These are phyloP conservation scores for Sitodiplosis mosellana DNA, from an alignment of 1,140 invertebrate species.

Conservation along the genomic window DNA sequence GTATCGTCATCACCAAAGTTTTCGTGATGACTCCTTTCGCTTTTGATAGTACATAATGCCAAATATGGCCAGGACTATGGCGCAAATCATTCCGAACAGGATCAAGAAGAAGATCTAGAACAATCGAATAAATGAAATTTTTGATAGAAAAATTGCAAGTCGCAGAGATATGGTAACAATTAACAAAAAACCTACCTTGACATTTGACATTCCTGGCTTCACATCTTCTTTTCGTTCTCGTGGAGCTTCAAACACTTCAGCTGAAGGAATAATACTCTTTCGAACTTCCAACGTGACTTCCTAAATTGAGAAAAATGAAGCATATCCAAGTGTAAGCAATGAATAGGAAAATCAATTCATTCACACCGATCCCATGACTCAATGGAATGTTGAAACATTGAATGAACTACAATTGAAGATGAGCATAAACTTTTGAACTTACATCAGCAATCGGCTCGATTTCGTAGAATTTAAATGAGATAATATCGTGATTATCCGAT, in stretches of 20 bases:
- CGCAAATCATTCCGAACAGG: slow-evolving; percentile 52
- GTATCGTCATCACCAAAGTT: neutral
- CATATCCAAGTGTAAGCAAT: no score
- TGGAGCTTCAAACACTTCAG: slow-evolving; percentile 61
- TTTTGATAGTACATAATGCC: slow-evolving; percentile 86
- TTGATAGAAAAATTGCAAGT: neutral
- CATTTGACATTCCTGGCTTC: slow-evolving; percentile 63
- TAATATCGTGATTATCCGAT: slow-evolving; percentile 91
- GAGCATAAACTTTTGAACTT: no score
- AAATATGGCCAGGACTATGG: slow-evolving; percentile 63
- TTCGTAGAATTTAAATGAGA: slow-evolving; percentile 81
- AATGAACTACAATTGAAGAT: neutral
- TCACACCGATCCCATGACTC: no score
- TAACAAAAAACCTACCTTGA: slow-evolving; percentile 31
- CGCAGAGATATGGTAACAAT: neutral
- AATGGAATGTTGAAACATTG: neutral
- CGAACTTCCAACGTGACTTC: neutral
- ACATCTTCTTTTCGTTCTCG: slow-evolving; percentile 76
- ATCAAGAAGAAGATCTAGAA: slow-evolving; percentile 61
- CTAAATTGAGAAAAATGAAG: neutral
- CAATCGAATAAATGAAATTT: neutral
- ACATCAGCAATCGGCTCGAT: slow-evolving; percentile 28
- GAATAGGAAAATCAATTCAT: slow-evolving; percentile 7
- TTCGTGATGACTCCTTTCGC: slow-evolving; percentile 1
- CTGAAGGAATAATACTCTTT: slow-evolving; percentile 48